These are phyloP conservation scores for Euglossa dilemma DNA, from an alignment of 1,140 invertebrate genomes.

Conservation along the genomic window DNA sequence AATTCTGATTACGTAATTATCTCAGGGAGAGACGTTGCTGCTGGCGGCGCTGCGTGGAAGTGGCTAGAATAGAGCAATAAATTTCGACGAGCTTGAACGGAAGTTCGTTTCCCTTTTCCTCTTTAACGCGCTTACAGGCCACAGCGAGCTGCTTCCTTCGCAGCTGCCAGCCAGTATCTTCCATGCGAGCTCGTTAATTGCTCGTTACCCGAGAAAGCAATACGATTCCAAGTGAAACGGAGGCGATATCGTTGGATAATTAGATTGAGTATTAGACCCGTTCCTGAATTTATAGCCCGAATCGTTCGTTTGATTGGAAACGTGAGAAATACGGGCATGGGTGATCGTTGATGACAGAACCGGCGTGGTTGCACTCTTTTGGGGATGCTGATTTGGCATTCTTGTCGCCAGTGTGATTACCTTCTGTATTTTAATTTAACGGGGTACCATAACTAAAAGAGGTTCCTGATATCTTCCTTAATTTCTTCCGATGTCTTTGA, in stretches of 20 bases:
- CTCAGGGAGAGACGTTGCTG: conserved; percentile 3
- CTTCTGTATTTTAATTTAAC: no score
- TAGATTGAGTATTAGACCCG: no score
- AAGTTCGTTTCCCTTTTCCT: conserved; percentile 20
- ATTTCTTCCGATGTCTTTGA: no score
- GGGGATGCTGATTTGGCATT: no score
- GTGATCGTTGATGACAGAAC: no score
- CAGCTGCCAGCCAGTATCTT: neutral
- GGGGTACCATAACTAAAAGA: no score
- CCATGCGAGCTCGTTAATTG: neutral
- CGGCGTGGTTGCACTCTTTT: no score
- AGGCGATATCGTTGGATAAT: neutral
- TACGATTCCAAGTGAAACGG: neutral
- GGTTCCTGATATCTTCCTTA: no score
- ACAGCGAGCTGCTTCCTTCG: neutral
- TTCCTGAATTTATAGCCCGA: no score
- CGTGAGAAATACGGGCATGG: no score
- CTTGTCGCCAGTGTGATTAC: no score
- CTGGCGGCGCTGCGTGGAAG: neutral
- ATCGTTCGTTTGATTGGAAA: no score
- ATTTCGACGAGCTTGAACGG: conserved; percentile 23
- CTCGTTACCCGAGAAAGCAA: neutral
- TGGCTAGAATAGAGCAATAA: conserved; percentile 23
- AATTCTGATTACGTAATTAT: conserved; percentile 45
- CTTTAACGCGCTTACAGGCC: neutral